Conservation (phyloP, 2,888 invertebrate genomes). For the Sminthurides aquaticus region DNA sequence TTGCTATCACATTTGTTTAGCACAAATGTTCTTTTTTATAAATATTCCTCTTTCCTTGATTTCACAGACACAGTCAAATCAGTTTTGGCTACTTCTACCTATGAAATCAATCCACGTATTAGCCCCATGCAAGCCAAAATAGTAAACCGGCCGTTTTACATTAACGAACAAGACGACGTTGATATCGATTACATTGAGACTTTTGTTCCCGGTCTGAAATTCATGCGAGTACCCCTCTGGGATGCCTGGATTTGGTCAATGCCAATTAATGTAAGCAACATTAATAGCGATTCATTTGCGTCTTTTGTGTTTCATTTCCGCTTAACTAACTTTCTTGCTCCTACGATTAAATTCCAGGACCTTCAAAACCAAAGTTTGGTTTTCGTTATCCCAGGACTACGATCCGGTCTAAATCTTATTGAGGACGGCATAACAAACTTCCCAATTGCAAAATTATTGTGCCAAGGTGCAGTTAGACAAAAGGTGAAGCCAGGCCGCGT, state of each 20-base stretch:
- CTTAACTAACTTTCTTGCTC: too few species aligned
- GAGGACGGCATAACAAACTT: conserved; percentile 36
- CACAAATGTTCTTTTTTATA: too few species aligned
- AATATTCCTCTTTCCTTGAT: background rate
- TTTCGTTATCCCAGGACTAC: conserved; percentile 36
- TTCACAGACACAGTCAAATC: conserved; percentile 18
- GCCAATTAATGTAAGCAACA: conserved; percentile 16
- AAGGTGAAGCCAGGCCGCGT: conserved; percentile 26
- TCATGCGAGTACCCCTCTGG: conserved; percentile 17
- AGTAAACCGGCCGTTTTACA: conserved; percentile 25
- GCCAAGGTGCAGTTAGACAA: conserved; percentile 31
- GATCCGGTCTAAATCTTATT: conserved; percentile 37
- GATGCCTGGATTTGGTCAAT: conserved; percentile 20
- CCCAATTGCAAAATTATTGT: conserved; percentile 32
- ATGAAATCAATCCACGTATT: conserved; percentile 17
- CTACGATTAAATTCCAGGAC: too few species aligned
- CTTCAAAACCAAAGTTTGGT: conserved; percentile 24
- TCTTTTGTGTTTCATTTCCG: background rate
- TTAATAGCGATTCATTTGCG: background rate
- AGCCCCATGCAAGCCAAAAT: conserved; percentile 11
- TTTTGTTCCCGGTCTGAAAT: conserved; percentile 20
- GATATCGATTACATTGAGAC: conserved; percentile 36
- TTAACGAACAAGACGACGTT: conserved; percentile 37
- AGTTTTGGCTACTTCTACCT: conserved; percentile 13
- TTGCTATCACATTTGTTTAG: background rate